Conservation (phyloP, 2,113 vertebrate species). For the Rallus limicola region DNA sequence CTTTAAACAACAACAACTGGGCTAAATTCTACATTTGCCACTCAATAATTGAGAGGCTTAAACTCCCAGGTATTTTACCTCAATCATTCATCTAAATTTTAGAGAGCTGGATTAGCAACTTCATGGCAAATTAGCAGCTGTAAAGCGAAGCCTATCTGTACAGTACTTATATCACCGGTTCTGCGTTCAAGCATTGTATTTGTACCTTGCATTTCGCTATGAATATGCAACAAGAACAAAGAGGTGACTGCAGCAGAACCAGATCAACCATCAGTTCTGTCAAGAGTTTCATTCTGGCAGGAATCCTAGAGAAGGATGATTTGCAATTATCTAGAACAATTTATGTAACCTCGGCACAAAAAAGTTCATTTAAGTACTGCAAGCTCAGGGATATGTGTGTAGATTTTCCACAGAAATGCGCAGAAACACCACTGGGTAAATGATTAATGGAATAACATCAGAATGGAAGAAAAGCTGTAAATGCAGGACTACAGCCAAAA, state of each 20-base stretch:
- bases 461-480: conserved; percentile 53
- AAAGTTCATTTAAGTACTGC: neutral
- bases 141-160: neutral
- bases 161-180: neutral
- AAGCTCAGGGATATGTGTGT: neutral
- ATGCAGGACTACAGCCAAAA: conserved; percentile 21
- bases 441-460: conserved; percentile 38
- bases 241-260: neutral
- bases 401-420: conserved; percentile 9
- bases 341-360: neutral
- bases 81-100: neutral
- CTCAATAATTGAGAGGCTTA: neutral
- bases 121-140: neutral
- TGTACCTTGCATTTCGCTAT: neutral
- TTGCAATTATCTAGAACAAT: neutral
- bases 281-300: neutral
- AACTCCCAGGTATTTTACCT: neutral
- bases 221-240: neutral
- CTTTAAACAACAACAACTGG: neutral
- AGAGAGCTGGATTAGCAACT: neutral
- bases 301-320: neutral
- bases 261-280: neutral
- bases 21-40: neutral
- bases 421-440: conserved; percentile 2
- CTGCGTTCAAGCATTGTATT: neutral